phyloP scores from a whole-genome alignment of 2,113 vertebrate species.

The Vanacampus margaritifer region DNA sequence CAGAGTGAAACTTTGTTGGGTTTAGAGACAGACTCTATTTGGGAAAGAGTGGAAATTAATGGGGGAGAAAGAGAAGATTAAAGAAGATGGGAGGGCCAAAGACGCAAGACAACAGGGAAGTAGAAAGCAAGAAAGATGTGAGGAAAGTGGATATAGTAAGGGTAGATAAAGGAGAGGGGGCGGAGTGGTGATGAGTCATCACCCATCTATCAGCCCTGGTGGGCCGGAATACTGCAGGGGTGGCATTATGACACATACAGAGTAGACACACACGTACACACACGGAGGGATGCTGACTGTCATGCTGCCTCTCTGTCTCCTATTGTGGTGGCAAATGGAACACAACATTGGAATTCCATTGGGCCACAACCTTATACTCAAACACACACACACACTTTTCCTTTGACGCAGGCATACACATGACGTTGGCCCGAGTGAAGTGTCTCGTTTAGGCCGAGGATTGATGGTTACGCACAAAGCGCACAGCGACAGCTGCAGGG shows the following conservation, averaged over 20 bases:
- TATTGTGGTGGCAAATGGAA: conserved; percentile 46
- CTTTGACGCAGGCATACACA: background rate
- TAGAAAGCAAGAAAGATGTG: background rate
- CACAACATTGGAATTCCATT: conserved; percentile 49
- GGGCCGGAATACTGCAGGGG: conserved; percentile 57
- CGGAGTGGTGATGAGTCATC: conserved; percentile 61
- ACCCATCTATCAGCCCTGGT: conserved; percentile 42
- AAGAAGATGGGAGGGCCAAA: background rate
- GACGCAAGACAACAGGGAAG: background rate
- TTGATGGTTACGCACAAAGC: conserved; percentile 21
- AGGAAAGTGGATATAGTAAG: conserved; percentile 3
- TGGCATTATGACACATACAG: conserved; percentile 54
- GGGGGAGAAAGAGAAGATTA: conserved; percentile 8
- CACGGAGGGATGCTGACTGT: conserved; percentile 35
- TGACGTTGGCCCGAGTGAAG: conserved; percentile 11
- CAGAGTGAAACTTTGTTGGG: background rate
- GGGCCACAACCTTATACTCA: conserved; percentile 16
- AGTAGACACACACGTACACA: conserved; percentile 44
- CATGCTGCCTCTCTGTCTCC: conserved; percentile 41
- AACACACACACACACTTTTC: conserved; percentile 1
- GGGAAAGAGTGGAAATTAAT: conserved; percentile 4
- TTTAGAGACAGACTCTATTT: background rate
- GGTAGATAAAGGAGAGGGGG: conserved; percentile 11
- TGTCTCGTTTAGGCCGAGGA: conserved; percentile 39
- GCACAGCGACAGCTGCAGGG: conserved; percentile 17